phyloP scores from a whole-genome alignment of 2,113 vertebrate genomes.

The Megaceryle torquata region DNA sequence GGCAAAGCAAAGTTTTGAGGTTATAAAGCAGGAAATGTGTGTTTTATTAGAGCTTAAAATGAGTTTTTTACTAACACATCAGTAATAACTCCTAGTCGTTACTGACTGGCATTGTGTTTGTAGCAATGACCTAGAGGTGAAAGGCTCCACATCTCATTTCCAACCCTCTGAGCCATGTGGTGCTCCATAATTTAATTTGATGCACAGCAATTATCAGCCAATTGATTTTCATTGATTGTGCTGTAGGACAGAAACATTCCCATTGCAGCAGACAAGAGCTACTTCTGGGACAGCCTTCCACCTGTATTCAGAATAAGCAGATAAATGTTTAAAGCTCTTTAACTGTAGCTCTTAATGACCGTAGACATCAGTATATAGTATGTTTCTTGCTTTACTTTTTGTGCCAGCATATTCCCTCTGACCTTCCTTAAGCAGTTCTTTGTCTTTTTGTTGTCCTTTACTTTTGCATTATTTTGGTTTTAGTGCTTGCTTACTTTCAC shows the following conservation, averaged over 20 bases:
- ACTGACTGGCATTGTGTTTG: conserved; percentile 56
- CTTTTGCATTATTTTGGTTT: not conserved
- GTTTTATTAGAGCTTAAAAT: conserved; percentile 31
- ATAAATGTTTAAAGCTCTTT: not conserved
- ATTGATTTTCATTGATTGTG: conserved; percentile 67
- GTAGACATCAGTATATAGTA: not conserved
- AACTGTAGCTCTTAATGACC: not conserved
- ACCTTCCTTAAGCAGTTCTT: not conserved
- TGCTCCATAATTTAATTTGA: conserved; percentile 60
- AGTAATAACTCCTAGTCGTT: conserved; percentile 35
- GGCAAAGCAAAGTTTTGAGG: not conserved
- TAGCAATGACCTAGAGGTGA: conserved; percentile 51
- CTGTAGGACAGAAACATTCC: conserved; percentile 54
- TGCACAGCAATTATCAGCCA: conserved; percentile 61
- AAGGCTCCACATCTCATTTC: conserved; percentile 58
- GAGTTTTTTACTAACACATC: conserved; percentile 21
- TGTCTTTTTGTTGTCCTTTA: not conserved
- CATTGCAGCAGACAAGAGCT: conserved; percentile 9
- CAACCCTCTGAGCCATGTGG: conserved; percentile 10
- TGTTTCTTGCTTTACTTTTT: not conserved
- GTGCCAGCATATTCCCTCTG: not conserved
- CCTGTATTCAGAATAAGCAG: not conserved
- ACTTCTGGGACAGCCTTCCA: not conserved
- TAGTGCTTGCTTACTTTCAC: not conserved
- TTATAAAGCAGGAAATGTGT: conserved; percentile 12